phyloP scores from a whole-genome alignment of 1,140 invertebrate genomes.

The Conus ventricosus region DNA sequence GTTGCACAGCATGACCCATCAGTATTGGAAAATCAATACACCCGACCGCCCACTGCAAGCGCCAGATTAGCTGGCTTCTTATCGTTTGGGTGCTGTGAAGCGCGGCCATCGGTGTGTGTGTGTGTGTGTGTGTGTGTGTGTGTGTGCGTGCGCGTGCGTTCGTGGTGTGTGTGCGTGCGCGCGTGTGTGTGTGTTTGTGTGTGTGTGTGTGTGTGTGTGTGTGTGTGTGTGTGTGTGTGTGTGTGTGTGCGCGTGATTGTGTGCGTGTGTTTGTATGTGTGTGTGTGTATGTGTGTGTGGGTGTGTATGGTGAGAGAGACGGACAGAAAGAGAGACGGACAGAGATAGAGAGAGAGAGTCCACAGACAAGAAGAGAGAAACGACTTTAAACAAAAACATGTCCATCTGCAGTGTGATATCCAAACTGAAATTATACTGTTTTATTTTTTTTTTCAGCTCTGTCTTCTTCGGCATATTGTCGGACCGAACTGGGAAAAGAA shows the following conservation, averaged over 20 bases:
- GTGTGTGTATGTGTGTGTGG: background rate
- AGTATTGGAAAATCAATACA: background rate
- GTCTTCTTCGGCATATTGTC: slow-evolving; percentile 68
- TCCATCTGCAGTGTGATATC: too few relatives aligned
- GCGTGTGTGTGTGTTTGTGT: slow-evolving; percentile 1
- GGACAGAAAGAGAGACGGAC: too few relatives aligned
- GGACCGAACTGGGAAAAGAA: slow-evolving; percentile 64
- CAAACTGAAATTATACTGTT: too few relatives aligned
- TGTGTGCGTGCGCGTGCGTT: background rate
- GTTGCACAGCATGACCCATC: too few relatives aligned
- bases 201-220: background rate
- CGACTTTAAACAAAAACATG: too few relatives aligned
- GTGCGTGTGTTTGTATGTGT: background rate
- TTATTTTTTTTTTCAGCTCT: slow-evolving; percentile 59
- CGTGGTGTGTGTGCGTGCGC: background rate
- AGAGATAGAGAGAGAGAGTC: too few relatives aligned
- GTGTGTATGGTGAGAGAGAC: too few relatives aligned
- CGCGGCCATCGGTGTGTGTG: too few relatives aligned
- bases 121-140: background rate
- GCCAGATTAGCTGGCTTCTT: too few relatives aligned
- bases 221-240: background rate
- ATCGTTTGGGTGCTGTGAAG: too few relatives aligned
- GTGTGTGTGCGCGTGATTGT: background rate
- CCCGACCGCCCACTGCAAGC: background rate
- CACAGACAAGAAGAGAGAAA: too few relatives aligned